Conservation (phyloP, 2,888 invertebrate genomes). For the Hypsopygia costalis region DNA sequence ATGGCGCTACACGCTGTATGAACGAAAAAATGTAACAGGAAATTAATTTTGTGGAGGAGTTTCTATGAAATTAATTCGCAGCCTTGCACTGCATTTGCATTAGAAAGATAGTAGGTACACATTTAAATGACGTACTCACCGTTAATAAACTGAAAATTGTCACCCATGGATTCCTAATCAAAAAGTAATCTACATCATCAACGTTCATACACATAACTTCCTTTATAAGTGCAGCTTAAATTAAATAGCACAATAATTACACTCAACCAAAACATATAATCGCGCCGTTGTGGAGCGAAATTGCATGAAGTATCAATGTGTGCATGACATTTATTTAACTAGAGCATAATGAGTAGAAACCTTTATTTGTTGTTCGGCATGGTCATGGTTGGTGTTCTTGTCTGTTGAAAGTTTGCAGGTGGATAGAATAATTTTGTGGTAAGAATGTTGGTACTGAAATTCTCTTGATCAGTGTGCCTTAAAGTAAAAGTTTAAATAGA, state of each 20-base stretch:
- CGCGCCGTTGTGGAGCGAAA: slow-evolving; percentile 2
- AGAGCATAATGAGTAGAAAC: not conserved
- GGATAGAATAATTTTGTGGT: not conserved
- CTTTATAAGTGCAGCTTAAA: not conserved
- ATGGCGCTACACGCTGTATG: slow-evolving; percentile 40
- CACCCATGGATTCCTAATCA: not conserved
- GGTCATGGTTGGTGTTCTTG: slow-evolving; percentile 8
- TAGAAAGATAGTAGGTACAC: not conserved
- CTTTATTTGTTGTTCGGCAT: slow-evolving; percentile 9
- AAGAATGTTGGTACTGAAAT: too few relatives aligned
- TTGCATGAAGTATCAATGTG: slow-evolving; percentile 7
- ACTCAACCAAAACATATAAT: not conserved
- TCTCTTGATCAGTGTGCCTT: too few relatives aligned
- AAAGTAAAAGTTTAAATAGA: too few relatives aligned
- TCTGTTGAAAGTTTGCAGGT: slow-evolving; percentile 11
- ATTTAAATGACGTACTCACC: not conserved
- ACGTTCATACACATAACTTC: not conserved
- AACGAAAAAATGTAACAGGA: slow-evolving; percentile 13
- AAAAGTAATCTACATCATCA: not conserved
- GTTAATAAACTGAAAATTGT: slow-evolving; percentile 1
- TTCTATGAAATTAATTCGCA: slow-evolving; percentile 13
- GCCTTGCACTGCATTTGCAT: slow-evolving; percentile 27
- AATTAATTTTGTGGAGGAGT: slow-evolving; percentile 11
- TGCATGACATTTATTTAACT: slow-evolving; percentile 4
- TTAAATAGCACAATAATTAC: not conserved